Conservation (phyloP, 23 tunicate genomes). For the Halocynthia aurantium region DNA sequence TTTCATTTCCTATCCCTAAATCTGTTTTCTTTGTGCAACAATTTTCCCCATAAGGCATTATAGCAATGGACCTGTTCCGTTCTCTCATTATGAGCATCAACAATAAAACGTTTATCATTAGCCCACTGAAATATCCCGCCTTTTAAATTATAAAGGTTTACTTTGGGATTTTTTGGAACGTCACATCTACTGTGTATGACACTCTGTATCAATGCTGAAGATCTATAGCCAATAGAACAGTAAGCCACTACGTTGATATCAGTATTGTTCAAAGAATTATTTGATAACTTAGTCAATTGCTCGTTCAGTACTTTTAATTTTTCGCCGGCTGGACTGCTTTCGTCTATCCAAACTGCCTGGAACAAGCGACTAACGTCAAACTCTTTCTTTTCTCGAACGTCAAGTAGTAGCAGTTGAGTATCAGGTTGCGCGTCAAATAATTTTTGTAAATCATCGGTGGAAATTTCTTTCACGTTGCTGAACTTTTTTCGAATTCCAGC, state of each 20-base stretch:
- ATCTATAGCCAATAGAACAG: constrained; percentile 79
- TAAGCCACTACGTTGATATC: constrained; percentile 49
- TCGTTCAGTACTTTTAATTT: constrained; percentile 18
- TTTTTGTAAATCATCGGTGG: constrained; percentile 42
- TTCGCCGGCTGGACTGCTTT: background rate
- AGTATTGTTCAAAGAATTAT: background rate
- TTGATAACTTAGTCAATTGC: background rate
- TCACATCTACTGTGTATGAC: constrained; percentile 2
- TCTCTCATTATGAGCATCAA: background rate
- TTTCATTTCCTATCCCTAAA: background rate
- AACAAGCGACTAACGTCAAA: constrained; percentile 36
- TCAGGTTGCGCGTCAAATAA: constrained; percentile 11
- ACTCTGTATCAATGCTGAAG: constrained; percentile 26
- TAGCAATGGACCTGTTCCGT: constrained; percentile 15
- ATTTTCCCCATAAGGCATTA: constrained; percentile 17
- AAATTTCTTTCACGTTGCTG: constrained; percentile 45
- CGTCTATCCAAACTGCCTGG: constrained; percentile 38
- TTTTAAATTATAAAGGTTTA: constrained; percentile 12
- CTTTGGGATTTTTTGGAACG: background rate
- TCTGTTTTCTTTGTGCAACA: background rate
- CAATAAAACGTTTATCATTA: constrained; percentile 10
- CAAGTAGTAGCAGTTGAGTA: constrained; percentile 25
- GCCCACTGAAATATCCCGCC: constrained; percentile 31
- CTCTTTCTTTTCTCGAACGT: constrained; percentile 54
- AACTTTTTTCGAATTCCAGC: constrained; percentile 44